These are phyloP conservation scores for Panurus biarmicus DNA, from an alignment of 2,113 vertebrate species.

Conservation along the genomic window DNA sequence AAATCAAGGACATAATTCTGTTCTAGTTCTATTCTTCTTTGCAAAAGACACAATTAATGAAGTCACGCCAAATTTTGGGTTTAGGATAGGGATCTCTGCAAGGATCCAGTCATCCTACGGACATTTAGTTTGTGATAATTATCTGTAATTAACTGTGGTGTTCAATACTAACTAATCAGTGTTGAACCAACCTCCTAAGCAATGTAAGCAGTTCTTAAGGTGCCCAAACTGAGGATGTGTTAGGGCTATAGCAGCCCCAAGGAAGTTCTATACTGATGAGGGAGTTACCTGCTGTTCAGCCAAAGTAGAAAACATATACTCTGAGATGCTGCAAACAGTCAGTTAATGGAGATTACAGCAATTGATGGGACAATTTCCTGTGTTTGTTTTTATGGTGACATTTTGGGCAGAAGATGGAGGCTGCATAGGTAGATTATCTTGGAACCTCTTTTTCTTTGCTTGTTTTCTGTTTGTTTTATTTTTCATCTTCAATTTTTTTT, in stretches of 20 bases:
- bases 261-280: not conserved
- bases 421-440: not conserved
- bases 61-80: not conserved
- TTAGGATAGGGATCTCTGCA: not conserved
- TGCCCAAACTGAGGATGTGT: not conserved
- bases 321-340: not conserved
- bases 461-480: not conserved
- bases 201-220: not conserved
- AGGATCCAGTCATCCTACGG: accelerated
- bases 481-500: not conserved
- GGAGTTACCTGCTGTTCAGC: not conserved
- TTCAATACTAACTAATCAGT: not conserved
- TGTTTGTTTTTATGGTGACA: not conserved
- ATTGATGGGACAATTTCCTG: not conserved
- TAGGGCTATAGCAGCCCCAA: not conserved
- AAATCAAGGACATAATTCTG: not conserved
- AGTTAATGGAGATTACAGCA: not conserved
- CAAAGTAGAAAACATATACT: not conserved
- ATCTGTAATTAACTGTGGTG: not conserved
- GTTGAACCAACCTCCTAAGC: not conserved
- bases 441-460: not conserved
- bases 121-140: not conserved
- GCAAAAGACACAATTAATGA: not conserved
- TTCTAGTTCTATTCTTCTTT: not conserved
- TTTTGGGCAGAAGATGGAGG: not conserved